Evolutionary conservation across 2,888 invertebrate species (phyloP), one percentile per base, ranked within the genome.

Genomic region (Plagodis pulveraria): DNA sequence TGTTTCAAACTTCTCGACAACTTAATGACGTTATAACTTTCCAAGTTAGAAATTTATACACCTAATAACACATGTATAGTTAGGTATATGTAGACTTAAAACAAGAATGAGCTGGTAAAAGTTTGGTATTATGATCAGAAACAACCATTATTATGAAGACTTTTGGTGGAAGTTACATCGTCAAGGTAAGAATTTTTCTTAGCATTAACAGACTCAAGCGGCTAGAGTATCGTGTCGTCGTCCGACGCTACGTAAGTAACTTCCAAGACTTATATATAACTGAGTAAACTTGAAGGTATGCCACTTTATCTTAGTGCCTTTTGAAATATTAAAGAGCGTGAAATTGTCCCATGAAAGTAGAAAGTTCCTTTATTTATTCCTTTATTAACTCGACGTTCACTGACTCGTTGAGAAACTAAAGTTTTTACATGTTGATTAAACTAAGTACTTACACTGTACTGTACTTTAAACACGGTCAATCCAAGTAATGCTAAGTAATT

Each of bases 1-100:
- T 65, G 61, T 65, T 64, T 52, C 50, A 42, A 65, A 63, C 54
- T 66, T 60, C 45, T 62, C 54, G 59, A 62, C 60, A 62, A 42
- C 49, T 59, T 53, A 44, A 64, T 58, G 45, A 56, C 57, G 51
- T 45, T 56, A 55, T 43, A 44, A 43, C 50, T 63, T 50, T 8
- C 5, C 34, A 22, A 9, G 32, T n/a, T 50, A 38, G 22, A 22
- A 22, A 22, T 22, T 22, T 4, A 22, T 22, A 22, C 22, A 22
- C 22, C 22, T 22, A 22, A 22, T 22, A 22, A 22, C 4, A 22
- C 4, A 2, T 22, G 22, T 22, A 22, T 22, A 22, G 2, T 4
- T 22, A 22, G 1, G 22, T 22, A 22, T 22, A 22, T 22, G 22
- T 22, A 22, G 22, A 22, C 22, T 22, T 1, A 22, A 22, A 22